Percentiles rank a stretch among this genome's conserved stretches.
phyloP scores from a whole-genome alignment of 2,113 vertebrate genomes.

The Saguinus midas region DNA sequence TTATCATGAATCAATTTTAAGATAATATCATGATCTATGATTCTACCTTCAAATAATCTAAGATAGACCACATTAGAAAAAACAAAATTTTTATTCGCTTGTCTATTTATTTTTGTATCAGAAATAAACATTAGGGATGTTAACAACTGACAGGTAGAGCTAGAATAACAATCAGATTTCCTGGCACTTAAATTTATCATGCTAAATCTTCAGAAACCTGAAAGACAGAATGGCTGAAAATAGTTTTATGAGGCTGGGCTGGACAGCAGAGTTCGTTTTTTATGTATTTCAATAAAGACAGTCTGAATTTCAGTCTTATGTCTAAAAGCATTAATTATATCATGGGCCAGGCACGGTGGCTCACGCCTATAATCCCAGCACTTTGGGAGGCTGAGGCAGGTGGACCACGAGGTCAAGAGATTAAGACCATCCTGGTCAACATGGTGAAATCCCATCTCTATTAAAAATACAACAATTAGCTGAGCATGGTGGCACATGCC shows the following conservation, averaged over 20 bases:
- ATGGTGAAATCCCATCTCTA: no score
- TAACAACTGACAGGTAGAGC: neutral
- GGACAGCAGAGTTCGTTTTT: neutral
- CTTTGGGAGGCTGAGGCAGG: no score
- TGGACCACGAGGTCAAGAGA: no score
- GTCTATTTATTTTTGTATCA: neutral
- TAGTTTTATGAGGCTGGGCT: neutral
- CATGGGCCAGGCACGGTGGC: no score
- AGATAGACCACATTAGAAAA: neutral
- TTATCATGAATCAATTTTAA: neutral
- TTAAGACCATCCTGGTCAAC: no score
- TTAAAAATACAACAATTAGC: no score
- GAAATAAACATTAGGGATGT: neutral
- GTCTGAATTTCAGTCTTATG: neutral
- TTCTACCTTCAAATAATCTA: neutral
- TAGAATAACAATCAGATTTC: conserved; percentile 16
- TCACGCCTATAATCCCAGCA: no score
- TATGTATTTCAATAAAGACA: neutral
- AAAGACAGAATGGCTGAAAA: neutral
- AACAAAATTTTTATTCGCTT: neutral
- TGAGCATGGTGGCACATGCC: no score
- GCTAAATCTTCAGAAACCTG: conserved; percentile 1
- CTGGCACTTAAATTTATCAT: neutral
- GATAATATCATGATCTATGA: neutral
- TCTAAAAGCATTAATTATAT: neutral